Evolutionary conservation across 2,797 vertebrate species (phyloP).

Genomic region (Acanthis flammea): DNA sequence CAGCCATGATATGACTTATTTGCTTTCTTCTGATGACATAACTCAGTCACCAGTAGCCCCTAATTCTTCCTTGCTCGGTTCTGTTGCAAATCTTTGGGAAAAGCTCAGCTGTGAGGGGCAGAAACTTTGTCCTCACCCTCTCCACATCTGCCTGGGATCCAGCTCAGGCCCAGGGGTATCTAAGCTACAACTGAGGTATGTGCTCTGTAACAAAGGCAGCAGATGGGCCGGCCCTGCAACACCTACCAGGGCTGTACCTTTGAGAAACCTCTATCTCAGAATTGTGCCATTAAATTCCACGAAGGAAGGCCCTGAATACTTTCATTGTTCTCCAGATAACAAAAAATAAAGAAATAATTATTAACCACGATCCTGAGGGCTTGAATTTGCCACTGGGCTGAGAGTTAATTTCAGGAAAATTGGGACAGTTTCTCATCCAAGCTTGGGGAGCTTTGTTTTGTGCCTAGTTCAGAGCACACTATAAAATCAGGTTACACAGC

Average conservation of each 20-base stretch:
- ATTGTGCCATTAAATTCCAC: neutral
- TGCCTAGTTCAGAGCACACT: neutral
- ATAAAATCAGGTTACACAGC: neutral
- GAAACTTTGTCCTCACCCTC: neutral
- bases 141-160: neutral
- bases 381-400: neutral
- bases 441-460: neutral
- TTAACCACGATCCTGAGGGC: fast-evolving
- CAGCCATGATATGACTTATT: neutral
- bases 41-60: neutral
- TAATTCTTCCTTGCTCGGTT: neutral
- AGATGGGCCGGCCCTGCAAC: neutral
- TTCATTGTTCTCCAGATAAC: neutral
- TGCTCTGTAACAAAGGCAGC: constrained; percentile 15
- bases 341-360: neutral
- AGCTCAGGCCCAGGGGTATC: neutral
- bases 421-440: neutral
- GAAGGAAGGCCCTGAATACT: neutral
- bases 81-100: neutral
- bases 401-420: neutral
- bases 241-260: neutral
- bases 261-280: neutral
- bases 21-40: neutral
- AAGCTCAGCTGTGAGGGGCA: neutral
- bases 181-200: neutral